Conservation (phyloP, 2,888 invertebrate genomes). For the Ophraella communa region DNA sequence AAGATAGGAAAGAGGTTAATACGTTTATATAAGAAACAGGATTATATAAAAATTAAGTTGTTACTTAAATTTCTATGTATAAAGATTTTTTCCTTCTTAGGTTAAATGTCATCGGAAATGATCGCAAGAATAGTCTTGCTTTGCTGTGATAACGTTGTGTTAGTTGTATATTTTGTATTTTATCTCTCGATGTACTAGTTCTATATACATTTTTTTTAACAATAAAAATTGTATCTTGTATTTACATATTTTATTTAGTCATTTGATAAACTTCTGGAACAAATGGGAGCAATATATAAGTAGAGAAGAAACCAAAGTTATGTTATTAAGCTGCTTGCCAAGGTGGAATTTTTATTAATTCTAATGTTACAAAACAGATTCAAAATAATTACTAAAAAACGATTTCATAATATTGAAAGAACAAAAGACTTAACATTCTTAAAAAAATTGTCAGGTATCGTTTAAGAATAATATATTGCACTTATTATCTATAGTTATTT, state of each 20-base stretch:
- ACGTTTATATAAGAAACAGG: neutral
- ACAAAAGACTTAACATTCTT: too few relatives aligned
- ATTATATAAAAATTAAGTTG: neutral
- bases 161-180: conserved; percentile 48
- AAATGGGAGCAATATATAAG: neutral
- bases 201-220: conserved; percentile 25
- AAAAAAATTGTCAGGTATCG: too few relatives aligned
- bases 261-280: neutral
- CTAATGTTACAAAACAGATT: too few relatives aligned
- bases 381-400: too few relatives aligned
- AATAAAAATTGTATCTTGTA: neutral
- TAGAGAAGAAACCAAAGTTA: neutral
- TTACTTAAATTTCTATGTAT: conserved; percentile 19
- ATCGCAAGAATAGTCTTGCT: conserved; percentile 40
- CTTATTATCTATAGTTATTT: too few relatives aligned
- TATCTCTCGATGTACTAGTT: conserved; percentile 29
- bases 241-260: neutral
- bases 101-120: conserved; percentile 16
- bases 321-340: too few relatives aligned
- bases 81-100: neutral
- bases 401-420: too few relatives aligned
- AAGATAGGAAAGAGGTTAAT: neutral
- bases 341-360: too few relatives aligned
- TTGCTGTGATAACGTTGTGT: conserved; percentile 51
- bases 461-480: too few relatives aligned